Evolutionary conservation across 1,140 invertebrate genomes (phyloP).

Genomic region (Heliothis virescens): DNA sequence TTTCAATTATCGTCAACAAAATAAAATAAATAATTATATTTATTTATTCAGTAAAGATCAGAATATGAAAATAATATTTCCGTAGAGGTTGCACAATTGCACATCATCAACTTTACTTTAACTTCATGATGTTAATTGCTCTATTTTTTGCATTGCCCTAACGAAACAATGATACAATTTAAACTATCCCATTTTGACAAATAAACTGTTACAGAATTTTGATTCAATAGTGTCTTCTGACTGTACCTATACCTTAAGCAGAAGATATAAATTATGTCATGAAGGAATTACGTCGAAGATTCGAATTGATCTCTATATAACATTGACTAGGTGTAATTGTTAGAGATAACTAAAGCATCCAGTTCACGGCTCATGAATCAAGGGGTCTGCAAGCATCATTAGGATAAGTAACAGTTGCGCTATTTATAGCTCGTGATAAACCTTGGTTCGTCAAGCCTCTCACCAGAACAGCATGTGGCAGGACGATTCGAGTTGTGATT

Average conservation of each 20-base stretch:
- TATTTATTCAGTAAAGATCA: neutral
- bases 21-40: conserved; percentile 43
- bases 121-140: too few species aligned
- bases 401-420: neutral
- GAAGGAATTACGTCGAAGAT: conserved; percentile 12
- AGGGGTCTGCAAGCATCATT: neutral
- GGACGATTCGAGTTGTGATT: conserved; percentile 42
- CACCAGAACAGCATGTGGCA: conserved; percentile 50
- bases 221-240: too few species aligned
- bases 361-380: neutral
- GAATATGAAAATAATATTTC: conserved; percentile 14
- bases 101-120: neutral
- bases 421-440: conserved; percentile 48
- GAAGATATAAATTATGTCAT: neutral
- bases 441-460: conserved; percentile 55
- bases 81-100: neutral
- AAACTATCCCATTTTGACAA: too few species aligned
- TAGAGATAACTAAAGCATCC: neutral
- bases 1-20: conserved; percentile 53
- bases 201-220: too few species aligned
- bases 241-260: conserved; percentile 1
- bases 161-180: too few species aligned
- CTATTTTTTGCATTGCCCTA: too few species aligned
- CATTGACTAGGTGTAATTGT: conserved; percentile 23
- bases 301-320: conserved; percentile 1